phyloP scores from a whole-genome alignment of 2,888 invertebrate genomes.

The Trilocha varians region DNA sequence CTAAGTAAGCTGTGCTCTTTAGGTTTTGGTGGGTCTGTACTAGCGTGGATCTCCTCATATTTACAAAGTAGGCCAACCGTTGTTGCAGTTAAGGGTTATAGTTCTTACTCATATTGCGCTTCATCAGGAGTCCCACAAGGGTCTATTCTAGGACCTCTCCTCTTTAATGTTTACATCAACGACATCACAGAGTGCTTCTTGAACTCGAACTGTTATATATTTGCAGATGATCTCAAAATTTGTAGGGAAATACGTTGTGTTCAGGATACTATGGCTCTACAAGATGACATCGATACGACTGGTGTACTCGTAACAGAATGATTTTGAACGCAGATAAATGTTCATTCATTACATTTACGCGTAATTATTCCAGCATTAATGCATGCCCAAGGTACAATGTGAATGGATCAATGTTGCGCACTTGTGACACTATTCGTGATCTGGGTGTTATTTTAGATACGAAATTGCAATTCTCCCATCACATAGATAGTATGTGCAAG shows the following conservation, averaged over 20 bases:
- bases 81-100: conserved; percentile 1
- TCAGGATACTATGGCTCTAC: not conserved
- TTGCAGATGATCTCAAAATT: no score
- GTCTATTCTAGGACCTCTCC: no score
- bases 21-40: not conserved
- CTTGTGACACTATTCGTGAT: not conserved
- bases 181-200: not conserved
- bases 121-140: no score
- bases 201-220: not conserved
- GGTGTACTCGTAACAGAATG: conserved; percentile 1
- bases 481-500: not conserved
- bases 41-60: conserved; percentile 3
- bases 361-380: not conserved
- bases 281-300: not conserved
- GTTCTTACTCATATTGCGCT: not conserved
- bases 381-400: conserved; percentile 1
- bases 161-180: conserved; percentile 4
- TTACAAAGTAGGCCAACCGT: not conserved
- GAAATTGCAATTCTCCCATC: not conserved
- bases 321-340: not conserved
- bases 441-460: conserved; percentile 1
- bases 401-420: not conserved
- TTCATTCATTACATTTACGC: conserved; percentile 2
- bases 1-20: not conserved
- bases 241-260: not conserved